Base-by-base conservation (phyloP, 53 echinoderm and acorn worm genomes). In the Hippasteria phrygiana region DNA sequence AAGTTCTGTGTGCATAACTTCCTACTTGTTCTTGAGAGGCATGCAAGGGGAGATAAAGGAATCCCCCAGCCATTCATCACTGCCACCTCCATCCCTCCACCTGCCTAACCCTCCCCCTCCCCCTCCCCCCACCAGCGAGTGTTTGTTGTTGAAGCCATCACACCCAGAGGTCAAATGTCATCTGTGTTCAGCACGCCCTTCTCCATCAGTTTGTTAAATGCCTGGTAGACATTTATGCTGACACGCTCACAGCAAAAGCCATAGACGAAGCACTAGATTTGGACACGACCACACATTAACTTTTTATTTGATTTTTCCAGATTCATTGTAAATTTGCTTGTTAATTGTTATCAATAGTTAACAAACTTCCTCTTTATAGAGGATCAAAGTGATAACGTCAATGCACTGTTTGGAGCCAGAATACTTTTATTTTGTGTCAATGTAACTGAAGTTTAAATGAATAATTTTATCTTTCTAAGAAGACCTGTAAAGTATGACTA, bases 121-220 rank as follows among this genome's bases (percentile, higher is more conserved):
- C 13, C 31, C 16, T 37, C 7, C 1, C 67, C 3, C 59, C 17
- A 37, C 0, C 64, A 33, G 10, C 13, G 1, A n/a, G 3, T 59
- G 8, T 22, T 24, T 59, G 59, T 59, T 26, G 26, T 26, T 3
- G 59, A 59, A 59, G 26, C 59, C 59, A 67, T 6, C 17, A n/a
- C 34, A 43, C 77, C 77, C 26, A 66, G 16, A 78, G 59, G 78
- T 59, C 59, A 78, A 55, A 41, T 1, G 56, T 59, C 78, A 78
- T 78, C 56, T 24, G 26, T 59, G 26, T 38, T 78, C 42, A 27
- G 78, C 78, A 78, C 78, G 18, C 59, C 78, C 78, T 78, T 39
- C 28, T 38, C 59, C 55, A 53, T 54, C 55, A 55, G 27, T 32
- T 55, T 55, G 55, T 55, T 6, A 20, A 59, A 3, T 59, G 59